phyloP scores from a whole-genome alignment of 2,113 vertebrate species.

The Plecotus auritus region DNA sequence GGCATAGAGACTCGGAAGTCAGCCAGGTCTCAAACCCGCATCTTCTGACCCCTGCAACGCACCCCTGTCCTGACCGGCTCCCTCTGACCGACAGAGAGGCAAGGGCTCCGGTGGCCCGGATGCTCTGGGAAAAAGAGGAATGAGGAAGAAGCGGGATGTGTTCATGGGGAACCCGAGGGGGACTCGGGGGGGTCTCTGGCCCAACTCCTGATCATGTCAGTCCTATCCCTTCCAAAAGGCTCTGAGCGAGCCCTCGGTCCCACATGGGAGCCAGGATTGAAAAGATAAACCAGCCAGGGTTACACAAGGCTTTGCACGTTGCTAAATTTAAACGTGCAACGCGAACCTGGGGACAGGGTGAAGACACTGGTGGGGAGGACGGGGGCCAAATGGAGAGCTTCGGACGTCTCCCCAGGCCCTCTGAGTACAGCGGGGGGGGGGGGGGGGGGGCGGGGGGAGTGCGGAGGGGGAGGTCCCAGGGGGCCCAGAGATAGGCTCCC shows the following conservation, averaged over 20 bases:
- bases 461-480: not conserved
- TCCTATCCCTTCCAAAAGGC: not conserved
- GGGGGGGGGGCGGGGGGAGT: too few relatives aligned
- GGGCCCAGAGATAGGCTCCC: not conserved
- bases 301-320: constrained; percentile 21
- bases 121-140: accelerated
- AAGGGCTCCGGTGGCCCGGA: accelerated
- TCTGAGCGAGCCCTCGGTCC: not conserved
- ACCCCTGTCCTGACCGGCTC: not conserved
- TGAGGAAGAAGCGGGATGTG: not conserved
- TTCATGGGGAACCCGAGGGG: not conserved
- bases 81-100: not conserved
- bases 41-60: not conserved
- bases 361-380: not conserved
- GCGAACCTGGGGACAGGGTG: constrained; percentile 13
- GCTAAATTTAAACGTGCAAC: constrained; percentile 63
- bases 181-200: not conserved
- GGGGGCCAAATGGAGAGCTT: not conserved
- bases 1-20: not conserved
- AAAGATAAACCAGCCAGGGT: not conserved
- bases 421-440: not conserved
- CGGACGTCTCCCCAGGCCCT: not conserved
- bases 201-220: not conserved
- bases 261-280: not conserved
- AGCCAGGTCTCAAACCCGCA: not conserved